phyloP scores from a whole-genome alignment of 2,888 invertebrate genomes.

The Daptonema setosum region DNA sequence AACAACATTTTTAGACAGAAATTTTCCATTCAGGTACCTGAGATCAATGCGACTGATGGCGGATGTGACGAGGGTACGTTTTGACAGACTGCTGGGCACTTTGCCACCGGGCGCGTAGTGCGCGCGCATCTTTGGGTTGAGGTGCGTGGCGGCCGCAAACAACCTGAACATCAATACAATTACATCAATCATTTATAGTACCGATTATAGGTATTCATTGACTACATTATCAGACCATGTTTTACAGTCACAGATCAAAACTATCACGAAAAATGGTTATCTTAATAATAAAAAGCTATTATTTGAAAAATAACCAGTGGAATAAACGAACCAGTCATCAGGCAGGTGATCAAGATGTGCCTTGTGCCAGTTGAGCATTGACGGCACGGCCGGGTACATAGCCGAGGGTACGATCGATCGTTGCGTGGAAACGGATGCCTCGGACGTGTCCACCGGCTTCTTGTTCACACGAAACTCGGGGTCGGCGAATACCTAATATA shows the following conservation, averaged over 20 bases:
- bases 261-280: too few relatives aligned
- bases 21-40: too few relatives aligned
- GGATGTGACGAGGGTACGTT: constrained; percentile 42
- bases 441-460: constrained; percentile 49
- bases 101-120: not conserved
- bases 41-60: constrained; percentile 81
- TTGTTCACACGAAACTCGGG: constrained; percentile 79
- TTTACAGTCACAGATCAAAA: too few relatives aligned
- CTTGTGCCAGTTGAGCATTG: constrained; percentile 64
- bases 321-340: constrained; percentile 57
- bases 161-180: not conserved
- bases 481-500: constrained; percentile 44
- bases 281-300: too few relatives aligned
- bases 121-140: constrained; percentile 43
- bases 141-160: constrained; percentile 46
- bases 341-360: constrained; percentile 44
- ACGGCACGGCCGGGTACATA: constrained; percentile 53
- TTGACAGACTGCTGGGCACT: constrained; percentile 1
- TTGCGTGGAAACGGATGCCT: constrained; percentile 17
- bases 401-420: constrained; percentile 14
- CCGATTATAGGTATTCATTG: too few relatives aligned
- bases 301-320: too few relatives aligned
- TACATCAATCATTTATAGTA: too few relatives aligned
- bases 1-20: too few relatives aligned
- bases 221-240: too few relatives aligned